These are phyloP conservation scores for Ageneiosus marmoratus DNA, from an alignment of 2,113 vertebrate species.

Conservation along the genomic window DNA sequence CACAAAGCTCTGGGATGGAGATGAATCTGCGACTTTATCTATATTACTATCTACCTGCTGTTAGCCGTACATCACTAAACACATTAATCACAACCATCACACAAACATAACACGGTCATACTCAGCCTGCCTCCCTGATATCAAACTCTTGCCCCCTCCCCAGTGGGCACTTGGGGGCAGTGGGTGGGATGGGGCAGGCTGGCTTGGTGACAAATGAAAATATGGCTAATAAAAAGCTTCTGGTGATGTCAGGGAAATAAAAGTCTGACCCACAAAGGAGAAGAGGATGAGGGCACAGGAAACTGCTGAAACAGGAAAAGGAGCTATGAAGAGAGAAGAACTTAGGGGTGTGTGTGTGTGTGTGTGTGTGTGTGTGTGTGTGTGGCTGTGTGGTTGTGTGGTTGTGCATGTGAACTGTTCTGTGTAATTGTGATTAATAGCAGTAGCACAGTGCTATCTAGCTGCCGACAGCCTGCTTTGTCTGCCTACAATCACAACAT, in stretches of 20 bases:
- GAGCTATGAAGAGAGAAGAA: conserved; percentile 20
- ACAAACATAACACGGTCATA: conserved; percentile 47
- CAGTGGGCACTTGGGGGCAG: background rate
- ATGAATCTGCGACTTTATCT: conserved; percentile 74
- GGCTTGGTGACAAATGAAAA: conserved; percentile 74
- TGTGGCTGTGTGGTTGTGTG: conserved; percentile 62
- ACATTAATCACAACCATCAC: conserved; percentile 78
- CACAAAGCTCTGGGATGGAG: conserved; percentile 55
- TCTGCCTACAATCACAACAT: conserved; percentile 93
- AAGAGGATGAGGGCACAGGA: conserved; percentile 31
- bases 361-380: conserved; percentile 46
- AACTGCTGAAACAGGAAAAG: conserved; percentile 18
- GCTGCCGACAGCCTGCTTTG: conserved; percentile 92
- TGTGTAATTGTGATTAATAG: conserved; percentile 99
- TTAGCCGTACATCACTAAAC: conserved; percentile 78
- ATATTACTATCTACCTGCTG: conserved; percentile 77
- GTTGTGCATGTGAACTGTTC: conserved; percentile 66
- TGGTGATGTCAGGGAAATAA: conserved; percentile 64
- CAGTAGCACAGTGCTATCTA: conserved; percentile 86
- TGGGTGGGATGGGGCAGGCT: conserved; percentile 48
- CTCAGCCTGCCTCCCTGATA: conserved; percentile 11
- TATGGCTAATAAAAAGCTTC: conserved; percentile 76
- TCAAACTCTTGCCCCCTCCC: conserved; percentile 18
- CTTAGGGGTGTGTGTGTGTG: conserved; percentile 27
- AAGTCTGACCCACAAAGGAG: conserved; percentile 78